A percentile compares a stretch with the other conserved stretches of the same genome.
Conservation (phyloP, 2,113 vertebrate species). For the Gymnocephalus cernua region DNA sequence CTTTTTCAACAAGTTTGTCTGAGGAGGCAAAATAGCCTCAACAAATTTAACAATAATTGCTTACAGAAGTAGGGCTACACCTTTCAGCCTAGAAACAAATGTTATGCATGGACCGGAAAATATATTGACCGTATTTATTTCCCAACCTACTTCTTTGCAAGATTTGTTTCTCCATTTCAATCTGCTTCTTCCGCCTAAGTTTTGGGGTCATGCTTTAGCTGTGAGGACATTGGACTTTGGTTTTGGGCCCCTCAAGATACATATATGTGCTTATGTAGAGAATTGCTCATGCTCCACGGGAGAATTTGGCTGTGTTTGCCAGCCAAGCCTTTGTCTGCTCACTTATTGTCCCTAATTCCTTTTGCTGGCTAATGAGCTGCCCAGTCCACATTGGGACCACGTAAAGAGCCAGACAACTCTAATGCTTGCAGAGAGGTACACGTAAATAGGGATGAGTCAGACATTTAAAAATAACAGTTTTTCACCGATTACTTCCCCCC, state of each 20-base stretch:
- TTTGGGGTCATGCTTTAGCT: constrained; percentile 42
- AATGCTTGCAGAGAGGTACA: constrained; percentile 27
- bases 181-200: constrained; percentile 17
- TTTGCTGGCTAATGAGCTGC: constrained; percentile 50
- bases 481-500: constrained; percentile 56
- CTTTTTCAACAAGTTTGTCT: constrained; percentile 32
- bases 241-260: constrained; percentile 35
- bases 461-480: constrained; percentile 68
- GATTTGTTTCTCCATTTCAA: constrained; percentile 3
- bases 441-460: constrained; percentile 67
- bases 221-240: constrained; percentile 37
- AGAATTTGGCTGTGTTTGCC: constrained; percentile 55
- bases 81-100: constrained; percentile 23
- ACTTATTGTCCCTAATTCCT: constrained; percentile 58
- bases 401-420: constrained; percentile 38
- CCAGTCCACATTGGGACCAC: constrained; percentile 25
- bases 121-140: constrained; percentile 43
- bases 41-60: constrained; percentile 38
- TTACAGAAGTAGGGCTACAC: constrained; percentile 34
- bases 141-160: constrained; percentile 15
- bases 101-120: constrained; percentile 26
- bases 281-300: constrained; percentile 57
- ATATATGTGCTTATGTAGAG: constrained; percentile 61
- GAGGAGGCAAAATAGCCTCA: constrained; percentile 28
- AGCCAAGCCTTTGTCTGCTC: constrained; percentile 57